phyloP scores from a whole-genome alignment of 92 coral and sea anemone genomes.

The Umimayanthus kanabou region DNA sequence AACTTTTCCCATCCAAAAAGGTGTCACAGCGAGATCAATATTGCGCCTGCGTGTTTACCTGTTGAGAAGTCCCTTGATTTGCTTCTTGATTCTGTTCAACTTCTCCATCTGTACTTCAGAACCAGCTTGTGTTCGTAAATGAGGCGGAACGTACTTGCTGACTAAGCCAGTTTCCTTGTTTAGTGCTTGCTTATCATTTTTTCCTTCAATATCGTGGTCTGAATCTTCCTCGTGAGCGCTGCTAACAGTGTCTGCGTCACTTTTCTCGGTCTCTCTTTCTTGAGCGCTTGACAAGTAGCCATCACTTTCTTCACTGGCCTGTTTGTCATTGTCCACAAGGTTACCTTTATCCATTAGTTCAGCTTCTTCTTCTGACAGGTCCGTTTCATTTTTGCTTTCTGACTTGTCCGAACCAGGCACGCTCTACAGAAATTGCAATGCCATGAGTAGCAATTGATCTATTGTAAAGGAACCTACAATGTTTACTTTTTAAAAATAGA shows the following conservation, averaged over 20 bases:
- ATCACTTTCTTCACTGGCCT: constrained; percentile 24
- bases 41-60: constrained; percentile 55
- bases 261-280: constrained; percentile 1
- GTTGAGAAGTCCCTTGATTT: constrained; percentile 90
- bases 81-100: constrained; percentile 65
- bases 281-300: constrained; percentile 30
- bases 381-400: neutral
- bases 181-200: neutral
- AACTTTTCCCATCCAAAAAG: neutral
- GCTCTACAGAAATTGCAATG: neutral
- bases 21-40: neutral
- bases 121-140: constrained; percentile 59
- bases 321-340: neutral
- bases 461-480: neutral
- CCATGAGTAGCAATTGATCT: neutral
- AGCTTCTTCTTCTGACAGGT: constrained; percentile 22
- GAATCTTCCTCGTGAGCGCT: neutral
- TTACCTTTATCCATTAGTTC: neutral
- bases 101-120: constrained; percentile 56
- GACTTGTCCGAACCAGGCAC: neutral
- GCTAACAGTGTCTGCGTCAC: neutral
- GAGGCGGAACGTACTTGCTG: constrained; percentile 87
- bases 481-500: neutral
- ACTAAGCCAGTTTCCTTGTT: constrained; percentile 5
- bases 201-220: neutral